Evolutionary conservation across 2,888 invertebrate species (phyloP).

Genomic region (Oscheius myriophilus): DNA sequence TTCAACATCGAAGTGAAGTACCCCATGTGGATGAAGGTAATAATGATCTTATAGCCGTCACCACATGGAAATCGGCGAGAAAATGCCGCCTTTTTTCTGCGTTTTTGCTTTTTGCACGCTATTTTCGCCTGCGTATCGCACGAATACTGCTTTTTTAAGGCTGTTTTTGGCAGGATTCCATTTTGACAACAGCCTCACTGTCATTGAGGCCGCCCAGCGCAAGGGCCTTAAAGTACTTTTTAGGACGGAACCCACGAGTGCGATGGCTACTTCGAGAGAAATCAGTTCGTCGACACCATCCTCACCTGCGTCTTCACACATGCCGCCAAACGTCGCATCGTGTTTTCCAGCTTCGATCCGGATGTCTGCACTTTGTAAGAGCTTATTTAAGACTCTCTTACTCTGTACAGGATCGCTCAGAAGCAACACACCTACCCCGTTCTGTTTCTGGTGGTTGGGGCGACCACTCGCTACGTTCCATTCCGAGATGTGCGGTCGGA

Average conservation of each 20-base stretch:
- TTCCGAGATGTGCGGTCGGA: constrained; percentile 57
- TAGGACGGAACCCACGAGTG: constrained; percentile 72
- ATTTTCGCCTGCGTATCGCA: too few species aligned
- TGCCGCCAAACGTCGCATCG: constrained; percentile 84
- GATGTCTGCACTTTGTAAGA: constrained; percentile 87
- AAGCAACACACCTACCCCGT: constrained; percentile 98
- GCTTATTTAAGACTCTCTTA: not conserved
- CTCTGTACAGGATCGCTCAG: constrained; percentile 78
- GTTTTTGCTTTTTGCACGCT: too few species aligned
- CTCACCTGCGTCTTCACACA: constrained; percentile 83
- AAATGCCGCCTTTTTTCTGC: too few species aligned
- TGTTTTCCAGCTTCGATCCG: constrained; percentile 96
- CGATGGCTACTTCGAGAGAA: constrained; percentile 80
- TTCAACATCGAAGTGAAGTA: constrained; percentile 98
- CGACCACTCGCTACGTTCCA: constrained; percentile 77
- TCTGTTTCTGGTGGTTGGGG: constrained; percentile 88
- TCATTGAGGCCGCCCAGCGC: not conserved
- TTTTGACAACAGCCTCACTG: too few species aligned
- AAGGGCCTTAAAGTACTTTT: constrained; percentile 22
- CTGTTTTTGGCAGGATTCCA: too few species aligned
- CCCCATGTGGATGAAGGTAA: constrained; percentile 79
- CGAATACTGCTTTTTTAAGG: too few species aligned
- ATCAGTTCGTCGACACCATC: constrained; percentile 87
- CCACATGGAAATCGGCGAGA: too few species aligned
- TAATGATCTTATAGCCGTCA: too few species aligned